Conservation (phyloP, 2,797 vertebrate species). For the Eulemur rubriventer region DNA sequence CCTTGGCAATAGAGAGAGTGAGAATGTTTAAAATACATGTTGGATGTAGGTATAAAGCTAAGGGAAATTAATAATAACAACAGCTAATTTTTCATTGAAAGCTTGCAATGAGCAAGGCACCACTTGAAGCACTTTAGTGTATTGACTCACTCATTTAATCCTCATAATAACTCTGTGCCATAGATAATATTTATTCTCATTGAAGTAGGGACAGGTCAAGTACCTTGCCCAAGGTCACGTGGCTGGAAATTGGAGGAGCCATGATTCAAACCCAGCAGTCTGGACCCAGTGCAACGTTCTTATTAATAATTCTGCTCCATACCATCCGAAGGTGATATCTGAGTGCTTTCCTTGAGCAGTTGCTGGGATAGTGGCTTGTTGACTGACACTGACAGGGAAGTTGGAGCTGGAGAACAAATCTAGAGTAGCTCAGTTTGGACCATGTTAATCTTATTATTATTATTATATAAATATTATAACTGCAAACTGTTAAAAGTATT, state of each 20-base stretch:
- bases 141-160: neutral
- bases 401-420: neutral
- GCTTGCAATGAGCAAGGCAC: neutral
- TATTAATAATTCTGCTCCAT: neutral
- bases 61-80: neutral
- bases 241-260: neutral
- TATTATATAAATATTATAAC: neutral
- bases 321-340: neutral
- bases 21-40: neutral
- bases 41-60: neutral
- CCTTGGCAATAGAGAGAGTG: neutral
- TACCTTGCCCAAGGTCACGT: neutral
- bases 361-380: neutral
- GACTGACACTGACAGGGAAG: neutral
- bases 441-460: neutral
- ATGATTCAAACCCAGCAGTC: neutral
- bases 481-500: neutral
- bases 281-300: neutral
- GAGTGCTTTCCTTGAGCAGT: neutral
- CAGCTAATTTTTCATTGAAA: neutral
- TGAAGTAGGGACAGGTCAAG: neutral
- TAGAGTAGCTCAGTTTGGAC: neutral
- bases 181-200: neutral
- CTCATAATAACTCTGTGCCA: neutral
- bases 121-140: neutral